phyloP scores from a whole-genome alignment of 37 sponge, comb jelly and placozoan genomes.

The Beroe forskalii region DNA sequence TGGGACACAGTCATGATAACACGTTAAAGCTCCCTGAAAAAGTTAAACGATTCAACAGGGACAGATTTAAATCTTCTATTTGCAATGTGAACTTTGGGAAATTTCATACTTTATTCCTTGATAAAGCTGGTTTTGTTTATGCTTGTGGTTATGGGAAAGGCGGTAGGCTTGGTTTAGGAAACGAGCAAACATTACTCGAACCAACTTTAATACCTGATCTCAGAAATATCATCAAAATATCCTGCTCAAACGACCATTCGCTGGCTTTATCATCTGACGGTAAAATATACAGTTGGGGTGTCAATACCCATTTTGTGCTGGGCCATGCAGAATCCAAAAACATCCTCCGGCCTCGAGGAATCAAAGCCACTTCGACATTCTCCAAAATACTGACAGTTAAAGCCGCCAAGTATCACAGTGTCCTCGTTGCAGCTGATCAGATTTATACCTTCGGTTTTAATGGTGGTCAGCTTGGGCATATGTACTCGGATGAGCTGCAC shows the following conservation, averaged over 20 bases:
- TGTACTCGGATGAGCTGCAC: constrained; percentile 10
- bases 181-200: constrained; percentile 69
- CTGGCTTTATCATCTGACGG: constrained; percentile 37
- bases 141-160: constrained; percentile 95
- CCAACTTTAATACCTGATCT: constrained; percentile 23
- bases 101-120: constrained; percentile 86
- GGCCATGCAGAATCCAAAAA: background rate
- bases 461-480: constrained; percentile 64
- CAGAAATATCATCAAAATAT: constrained; percentile 36
- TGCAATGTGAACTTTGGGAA: constrained; percentile 83
- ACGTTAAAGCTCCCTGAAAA: constrained; percentile 15
- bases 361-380: constrained; percentile 27
- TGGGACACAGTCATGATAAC: constrained; percentile 18
- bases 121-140: constrained; percentile 74
- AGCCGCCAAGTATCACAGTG: constrained; percentile 65
- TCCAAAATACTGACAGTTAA: background rate
- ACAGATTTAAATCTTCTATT: constrained; percentile 7
- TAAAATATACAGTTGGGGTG: constrained; percentile 52
- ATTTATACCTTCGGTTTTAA: constrained; percentile 63
- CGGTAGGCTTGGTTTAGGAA: constrained; percentile 90
- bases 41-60: constrained; percentile 3
- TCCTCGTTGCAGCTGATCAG: constrained; percentile 34
- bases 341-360: background rate
- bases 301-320: constrained; percentile 18
- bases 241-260: constrained; percentile 52